Base-by-base conservation (phyloP, 2,888 invertebrate genomes). In the Malthinus flaveolus region DNA sequence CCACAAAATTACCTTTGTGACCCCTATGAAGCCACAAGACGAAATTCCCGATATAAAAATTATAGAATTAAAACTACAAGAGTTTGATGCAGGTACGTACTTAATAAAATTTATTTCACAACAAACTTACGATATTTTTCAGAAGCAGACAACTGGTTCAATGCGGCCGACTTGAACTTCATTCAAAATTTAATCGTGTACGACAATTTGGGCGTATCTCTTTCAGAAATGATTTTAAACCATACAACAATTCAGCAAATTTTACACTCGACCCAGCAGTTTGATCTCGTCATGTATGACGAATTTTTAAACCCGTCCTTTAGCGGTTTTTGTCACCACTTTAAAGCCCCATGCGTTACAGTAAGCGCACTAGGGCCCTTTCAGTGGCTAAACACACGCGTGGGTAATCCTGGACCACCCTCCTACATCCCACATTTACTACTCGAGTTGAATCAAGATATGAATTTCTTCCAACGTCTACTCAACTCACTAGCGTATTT, bases 381-480 rank as follows among this genome's bases (percentile, higher is more conserved):
- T 47, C 74, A 76, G 42, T 76, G 78, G 65, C 76, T 80, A 66
- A 80, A 80, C 49, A 78, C 78, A 56, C 73, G 79, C 59, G 77
- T 81, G 72, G 83, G 81, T 0, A 69, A 78, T 35, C 77, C 82
- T 1, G 73, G 72, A 1, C 78, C 81, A 0, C 79, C 78, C 68
- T 80, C 84, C 0, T 80, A 79, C 70, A 78, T 82, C 36, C 81
- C 82, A 0, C 78, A 80, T 45, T 74, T 76, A 3, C 79, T 80
- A 56, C 59, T 78, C 49, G 72, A 76, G 4, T 79, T 70, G 54
- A 69, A 73, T 35, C 75, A 81, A 32, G 71, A 71, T 48, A 82
- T 83, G 74, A 81, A 74, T 31, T 85, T 88, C 62, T 73, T 73
- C 69, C 80, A 83, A 64, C 73, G 87, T 62, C 42, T 85, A 0